Percentiles rank a stretch among this genome's conserved stretches.
Conservation (phyloP, 1,140 invertebrate species). For the Atta texana region DNA sequence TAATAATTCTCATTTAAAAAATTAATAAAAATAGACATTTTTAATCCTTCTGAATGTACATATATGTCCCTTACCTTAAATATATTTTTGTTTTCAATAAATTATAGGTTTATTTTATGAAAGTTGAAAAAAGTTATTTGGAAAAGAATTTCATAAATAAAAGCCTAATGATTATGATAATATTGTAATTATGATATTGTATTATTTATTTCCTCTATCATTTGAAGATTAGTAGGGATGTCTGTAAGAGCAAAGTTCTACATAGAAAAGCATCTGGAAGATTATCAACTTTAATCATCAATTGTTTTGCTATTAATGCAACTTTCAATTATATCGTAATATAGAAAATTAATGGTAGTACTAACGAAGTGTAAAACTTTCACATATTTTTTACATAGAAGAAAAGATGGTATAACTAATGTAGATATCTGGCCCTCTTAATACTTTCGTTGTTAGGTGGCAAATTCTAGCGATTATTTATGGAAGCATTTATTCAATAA, state of each 20-base stretch:
- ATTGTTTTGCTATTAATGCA: not conserved
- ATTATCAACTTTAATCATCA: not conserved
- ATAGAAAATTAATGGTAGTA: constrained; percentile 40
- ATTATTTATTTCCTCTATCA: constrained; percentile 22
- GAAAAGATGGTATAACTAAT: too few species aligned
- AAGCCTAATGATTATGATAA: not conserved
- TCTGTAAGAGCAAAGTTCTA: not conserved
- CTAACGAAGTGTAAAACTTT: not conserved
- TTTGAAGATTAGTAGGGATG: constrained; percentile 13
- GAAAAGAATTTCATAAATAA: constrained; percentile 12
- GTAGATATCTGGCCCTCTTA: too few species aligned
- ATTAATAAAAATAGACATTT: too few species aligned
- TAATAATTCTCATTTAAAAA: too few species aligned
- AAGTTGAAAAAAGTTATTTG: not conserved
- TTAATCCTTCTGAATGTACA: too few species aligned
- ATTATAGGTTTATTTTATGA: not conserved
- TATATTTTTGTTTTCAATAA: not conserved
- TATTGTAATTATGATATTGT: not conserved
- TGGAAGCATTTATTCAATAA: too few species aligned
- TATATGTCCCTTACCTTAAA: too few species aligned
- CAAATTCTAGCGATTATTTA: too few species aligned
- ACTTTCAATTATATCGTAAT: not conserved
- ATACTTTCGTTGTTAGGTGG: too few species aligned
- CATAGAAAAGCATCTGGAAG: constrained; percentile 13
- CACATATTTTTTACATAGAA: not conserved